A percentile compares a stretch with the other conserved stretches of the same genome.
Evolutionary conservation across 53 echinoderm and acorn worm genomes (phyloP).

Genomic region (Patiria pectinifera): DNA sequence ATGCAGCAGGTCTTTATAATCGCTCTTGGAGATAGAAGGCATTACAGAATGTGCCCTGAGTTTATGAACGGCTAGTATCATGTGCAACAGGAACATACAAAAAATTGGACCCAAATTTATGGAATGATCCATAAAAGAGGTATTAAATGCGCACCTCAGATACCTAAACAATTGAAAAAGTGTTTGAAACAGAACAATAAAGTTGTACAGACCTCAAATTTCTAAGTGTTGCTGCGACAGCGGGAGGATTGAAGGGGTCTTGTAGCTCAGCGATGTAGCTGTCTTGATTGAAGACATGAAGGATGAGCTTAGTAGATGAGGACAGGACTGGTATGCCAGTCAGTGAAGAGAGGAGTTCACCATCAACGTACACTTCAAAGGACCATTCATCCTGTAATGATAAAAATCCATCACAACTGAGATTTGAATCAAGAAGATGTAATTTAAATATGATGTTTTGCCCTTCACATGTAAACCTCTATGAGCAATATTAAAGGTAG

Average conservation of each 20-base stretch:
- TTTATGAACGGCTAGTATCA: no score
- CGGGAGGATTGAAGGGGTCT: conserved; percentile 30
- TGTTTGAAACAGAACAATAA: neutral
- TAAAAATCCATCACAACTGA: neutral
- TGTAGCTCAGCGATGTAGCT: conserved; percentile 35
- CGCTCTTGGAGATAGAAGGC: no score
- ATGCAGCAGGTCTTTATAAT: no score
- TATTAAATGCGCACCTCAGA: no score
- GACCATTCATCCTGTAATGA: conserved; percentile 47
- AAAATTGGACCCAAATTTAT: no score
- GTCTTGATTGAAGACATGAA: conserved; percentile 60
- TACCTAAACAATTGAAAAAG: neutral
- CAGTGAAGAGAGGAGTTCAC: conserved; percentile 18
- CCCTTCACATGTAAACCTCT: no score
- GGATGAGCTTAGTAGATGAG: conserved; percentile 48
- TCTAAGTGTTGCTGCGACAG: conserved; percentile 18
- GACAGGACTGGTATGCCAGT: conserved; percentile 60
- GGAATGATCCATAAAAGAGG: no score
- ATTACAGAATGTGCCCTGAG: no score
- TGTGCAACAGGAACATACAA: no score
- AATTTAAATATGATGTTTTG: no score
- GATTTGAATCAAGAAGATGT: no score
- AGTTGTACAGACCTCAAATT: conserved; percentile 43
- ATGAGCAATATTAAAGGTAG: no score
- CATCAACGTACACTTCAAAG: conserved; percentile 51